Evolutionary conservation across 1,140 invertebrate genomes (phyloP).

Genomic region (Drosophila simulans): DNA sequence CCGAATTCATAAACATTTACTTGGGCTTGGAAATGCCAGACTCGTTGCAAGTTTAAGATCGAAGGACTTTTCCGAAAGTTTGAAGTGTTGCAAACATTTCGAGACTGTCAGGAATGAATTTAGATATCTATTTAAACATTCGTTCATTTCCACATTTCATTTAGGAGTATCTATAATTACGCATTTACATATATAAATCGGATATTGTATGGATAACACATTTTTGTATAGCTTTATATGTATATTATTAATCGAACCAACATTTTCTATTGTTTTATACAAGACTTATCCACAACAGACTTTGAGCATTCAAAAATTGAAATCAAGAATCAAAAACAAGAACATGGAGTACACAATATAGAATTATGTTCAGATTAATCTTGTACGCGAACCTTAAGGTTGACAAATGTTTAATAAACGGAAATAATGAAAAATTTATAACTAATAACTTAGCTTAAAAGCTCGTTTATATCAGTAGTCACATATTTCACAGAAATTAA

Average conservation of each 20-base stretch:
- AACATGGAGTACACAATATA: slow-evolving; percentile 15
- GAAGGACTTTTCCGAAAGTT: slow-evolving; percentile 10
- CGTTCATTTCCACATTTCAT: slow-evolving; percentile 40
- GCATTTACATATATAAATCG: slow-evolving; percentile 42
- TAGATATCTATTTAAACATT: slow-evolving; percentile 29
- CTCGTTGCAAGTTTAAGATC: slow-evolving; percentile 4
- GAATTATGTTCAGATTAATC: slow-evolving; percentile 31
- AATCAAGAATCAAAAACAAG: slow-evolving; percentile 51
- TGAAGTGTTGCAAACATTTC: slow-evolving; percentile 44
- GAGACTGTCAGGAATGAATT: slow-evolving; percentile 50
- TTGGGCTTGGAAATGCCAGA: slow-evolving; percentile 12
- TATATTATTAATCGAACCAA: slow-evolving; percentile 62
- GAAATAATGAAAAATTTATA: slow-evolving; percentile 24
- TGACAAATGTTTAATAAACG: slow-evolving; percentile 44
- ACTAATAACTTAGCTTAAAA: slow-evolving; percentile 4
- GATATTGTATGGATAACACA: slow-evolving; percentile 48
- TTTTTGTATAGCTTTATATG: slow-evolving; percentile 78
- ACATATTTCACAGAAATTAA: slow-evolving; percentile 14
- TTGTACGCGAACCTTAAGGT: slow-evolving; percentile 20
- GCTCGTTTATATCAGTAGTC: neutral
- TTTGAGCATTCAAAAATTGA: slow-evolving; percentile 34
- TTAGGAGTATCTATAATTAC: slow-evolving; percentile 46
- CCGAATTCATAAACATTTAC: slow-evolving; percentile 54
- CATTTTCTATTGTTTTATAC: slow-evolving; percentile 54
- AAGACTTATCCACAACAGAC: slow-evolving; percentile 31